phyloP scores from a whole-genome alignment of 2,797 vertebrate genomes.

The Dendrocincla fuliginosa region DNA sequence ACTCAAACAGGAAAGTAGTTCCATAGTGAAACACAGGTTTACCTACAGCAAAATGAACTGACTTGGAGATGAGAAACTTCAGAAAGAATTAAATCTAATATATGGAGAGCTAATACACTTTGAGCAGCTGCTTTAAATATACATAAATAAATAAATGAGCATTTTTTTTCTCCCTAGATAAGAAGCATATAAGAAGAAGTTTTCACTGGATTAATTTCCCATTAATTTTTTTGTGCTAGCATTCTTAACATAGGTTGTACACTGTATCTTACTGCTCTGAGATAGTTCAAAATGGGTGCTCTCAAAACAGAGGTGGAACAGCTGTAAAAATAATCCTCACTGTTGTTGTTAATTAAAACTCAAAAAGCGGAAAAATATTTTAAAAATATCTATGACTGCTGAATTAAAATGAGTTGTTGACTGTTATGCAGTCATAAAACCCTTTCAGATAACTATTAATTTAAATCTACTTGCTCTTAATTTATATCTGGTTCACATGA shows the following conservation, averaged over 20 bases:
- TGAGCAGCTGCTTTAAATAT: background rate
- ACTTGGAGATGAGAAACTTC: background rate
- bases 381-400: background rate
- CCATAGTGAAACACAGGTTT: background rate
- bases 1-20: background rate
- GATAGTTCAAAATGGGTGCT: slow-evolving; percentile 25
- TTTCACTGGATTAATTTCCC: background rate
- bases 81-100: background rate
- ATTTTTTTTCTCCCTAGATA: background rate
- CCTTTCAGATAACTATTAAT: background rate
- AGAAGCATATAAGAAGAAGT: background rate
- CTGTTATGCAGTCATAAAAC: background rate
- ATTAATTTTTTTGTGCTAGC: background rate
- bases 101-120: background rate
- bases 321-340: background rate
- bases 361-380: background rate
- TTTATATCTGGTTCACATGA: background rate
- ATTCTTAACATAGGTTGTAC: background rate
- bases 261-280: background rate
- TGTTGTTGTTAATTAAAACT: slow-evolving; percentile 24
- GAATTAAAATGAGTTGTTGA: background rate
- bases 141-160: background rate
- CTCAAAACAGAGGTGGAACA: background rate
- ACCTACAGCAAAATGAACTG: background rate
- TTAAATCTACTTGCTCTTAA: background rate